Conservation (phyloP, 2,113 vertebrate genomes). For the Budorcas taxicolor region DNA sequence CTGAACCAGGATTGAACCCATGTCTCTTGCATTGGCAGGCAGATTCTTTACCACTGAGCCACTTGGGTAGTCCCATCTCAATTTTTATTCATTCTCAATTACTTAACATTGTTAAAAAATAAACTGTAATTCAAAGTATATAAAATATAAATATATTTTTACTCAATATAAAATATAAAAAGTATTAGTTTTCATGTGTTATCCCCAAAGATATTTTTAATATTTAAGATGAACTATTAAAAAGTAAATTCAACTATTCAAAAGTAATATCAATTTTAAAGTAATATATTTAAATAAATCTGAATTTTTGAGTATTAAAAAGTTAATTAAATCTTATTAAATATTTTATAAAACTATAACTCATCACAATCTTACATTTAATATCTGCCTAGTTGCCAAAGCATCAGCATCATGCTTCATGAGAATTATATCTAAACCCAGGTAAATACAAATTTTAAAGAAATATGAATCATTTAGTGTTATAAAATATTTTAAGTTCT, state of each 20-base stretch:
- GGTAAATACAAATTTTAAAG: neutral
- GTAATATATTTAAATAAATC: neutral
- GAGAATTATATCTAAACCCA: neutral
- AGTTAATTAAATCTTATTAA: neutral
- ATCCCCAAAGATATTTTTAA: neutral
- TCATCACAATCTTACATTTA: neutral
- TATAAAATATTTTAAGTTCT: neutral
- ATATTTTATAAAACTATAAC: neutral
- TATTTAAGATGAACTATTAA: neutral
- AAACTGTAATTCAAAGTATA: neutral
- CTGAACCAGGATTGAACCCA: fast-evolving
- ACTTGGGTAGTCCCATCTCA: neutral
- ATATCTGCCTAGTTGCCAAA: neutral
- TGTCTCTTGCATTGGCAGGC: neutral
- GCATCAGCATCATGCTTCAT: neutral
- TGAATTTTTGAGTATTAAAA: conserved; percentile 1
- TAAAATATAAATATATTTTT: conserved; percentile 5
- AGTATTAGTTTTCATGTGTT: neutral
- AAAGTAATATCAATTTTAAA: neutral
- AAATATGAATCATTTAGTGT: neutral
- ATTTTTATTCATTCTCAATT: neutral
- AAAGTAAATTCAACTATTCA: neutral
- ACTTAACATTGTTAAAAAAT: neutral
- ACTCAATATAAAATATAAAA: neutral
- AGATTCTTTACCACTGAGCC: neutral